These are phyloP conservation scores for Thalpophila matura DNA, from an alignment of 2,888 invertebrate genomes.

Conservation along the genomic window DNA sequence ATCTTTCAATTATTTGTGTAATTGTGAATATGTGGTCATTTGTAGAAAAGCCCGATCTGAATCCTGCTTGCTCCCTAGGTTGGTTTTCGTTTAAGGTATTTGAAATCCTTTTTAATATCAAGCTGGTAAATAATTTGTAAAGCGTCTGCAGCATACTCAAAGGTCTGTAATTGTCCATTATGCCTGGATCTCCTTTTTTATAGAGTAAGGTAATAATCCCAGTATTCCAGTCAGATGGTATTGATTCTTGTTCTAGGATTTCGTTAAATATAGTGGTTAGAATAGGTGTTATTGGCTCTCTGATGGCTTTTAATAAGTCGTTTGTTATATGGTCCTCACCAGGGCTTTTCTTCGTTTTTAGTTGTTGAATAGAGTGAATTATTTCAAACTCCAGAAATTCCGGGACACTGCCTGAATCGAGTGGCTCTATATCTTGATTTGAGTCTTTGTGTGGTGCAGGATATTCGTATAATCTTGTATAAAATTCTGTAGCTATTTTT, in stretches of 20 bases:
- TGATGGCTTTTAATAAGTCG: slow-evolving; percentile 4
- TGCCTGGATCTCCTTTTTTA: slow-evolving; percentile 1
- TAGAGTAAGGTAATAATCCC: no score
- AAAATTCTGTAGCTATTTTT: no score
- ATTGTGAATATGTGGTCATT: neutral
- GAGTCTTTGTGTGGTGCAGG: no score
- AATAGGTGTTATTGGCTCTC: slow-evolving; percentile 8
- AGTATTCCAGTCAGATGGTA: slow-evolving; percentile 3
- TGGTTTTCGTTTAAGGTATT: no score
- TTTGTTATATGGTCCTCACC: neutral
- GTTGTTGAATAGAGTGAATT: neutral
- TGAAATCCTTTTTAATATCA: no score
- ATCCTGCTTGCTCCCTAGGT: neutral
- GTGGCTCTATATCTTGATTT: no score
- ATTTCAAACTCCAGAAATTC: slow-evolving; percentile 1
- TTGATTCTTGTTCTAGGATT: neutral
- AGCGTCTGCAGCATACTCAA: no score
- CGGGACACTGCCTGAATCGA: neutral
- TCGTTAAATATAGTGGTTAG: slow-evolving; percentile 1
- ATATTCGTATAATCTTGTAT: no score
- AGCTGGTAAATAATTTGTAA: no score
- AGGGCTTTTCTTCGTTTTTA: neutral
- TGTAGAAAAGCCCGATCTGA: neutral
- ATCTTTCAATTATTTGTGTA: neutral
- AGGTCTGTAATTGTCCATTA: slow-evolving; percentile 1